These are phyloP conservation scores for Mormyrus proboscirostris DNA, from an alignment of 2,797 vertebrate genomes.

Conservation along the genomic window DNA sequence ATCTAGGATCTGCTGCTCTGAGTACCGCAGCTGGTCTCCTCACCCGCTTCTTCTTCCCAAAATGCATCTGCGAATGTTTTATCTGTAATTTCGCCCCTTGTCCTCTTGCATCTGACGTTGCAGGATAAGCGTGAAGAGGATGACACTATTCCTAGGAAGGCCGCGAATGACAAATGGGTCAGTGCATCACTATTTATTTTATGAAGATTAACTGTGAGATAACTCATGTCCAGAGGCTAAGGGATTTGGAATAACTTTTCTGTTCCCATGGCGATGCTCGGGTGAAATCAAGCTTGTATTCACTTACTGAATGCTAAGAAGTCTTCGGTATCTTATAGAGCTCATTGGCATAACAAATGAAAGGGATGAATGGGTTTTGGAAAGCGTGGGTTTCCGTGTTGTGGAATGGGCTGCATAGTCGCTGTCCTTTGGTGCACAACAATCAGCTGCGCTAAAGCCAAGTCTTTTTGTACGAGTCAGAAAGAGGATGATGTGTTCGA, in stretches of 20 bases:
- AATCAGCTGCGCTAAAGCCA: background rate
- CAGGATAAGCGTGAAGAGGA: background rate
- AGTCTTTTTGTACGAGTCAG: background rate
- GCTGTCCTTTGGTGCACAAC: background rate
- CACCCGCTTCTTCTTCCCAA: background rate
- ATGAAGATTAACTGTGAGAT: background rate
- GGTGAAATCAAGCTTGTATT: background rate
- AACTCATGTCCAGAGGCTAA: background rate
- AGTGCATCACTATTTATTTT: background rate
- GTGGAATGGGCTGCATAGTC: background rate
- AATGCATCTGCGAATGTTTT: background rate
- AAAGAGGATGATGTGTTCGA: background rate
- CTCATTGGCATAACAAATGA: background rate
- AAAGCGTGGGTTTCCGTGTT: background rate
- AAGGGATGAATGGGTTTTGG: background rate
- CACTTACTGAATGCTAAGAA: background rate
- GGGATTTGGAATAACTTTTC: background rate
- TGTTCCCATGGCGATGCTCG: background rate
- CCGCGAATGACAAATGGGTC: background rate
- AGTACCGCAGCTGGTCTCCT: background rate
- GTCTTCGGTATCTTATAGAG: background rate
- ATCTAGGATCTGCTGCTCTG: background rate
- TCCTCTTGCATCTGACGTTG: background rate
- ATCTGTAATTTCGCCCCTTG: background rate
- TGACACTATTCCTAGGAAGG: background rate